These are phyloP conservation scores for Pungitius pungitius DNA, from an alignment of 2,113 vertebrate species.

Conservation along the genomic window DNA sequence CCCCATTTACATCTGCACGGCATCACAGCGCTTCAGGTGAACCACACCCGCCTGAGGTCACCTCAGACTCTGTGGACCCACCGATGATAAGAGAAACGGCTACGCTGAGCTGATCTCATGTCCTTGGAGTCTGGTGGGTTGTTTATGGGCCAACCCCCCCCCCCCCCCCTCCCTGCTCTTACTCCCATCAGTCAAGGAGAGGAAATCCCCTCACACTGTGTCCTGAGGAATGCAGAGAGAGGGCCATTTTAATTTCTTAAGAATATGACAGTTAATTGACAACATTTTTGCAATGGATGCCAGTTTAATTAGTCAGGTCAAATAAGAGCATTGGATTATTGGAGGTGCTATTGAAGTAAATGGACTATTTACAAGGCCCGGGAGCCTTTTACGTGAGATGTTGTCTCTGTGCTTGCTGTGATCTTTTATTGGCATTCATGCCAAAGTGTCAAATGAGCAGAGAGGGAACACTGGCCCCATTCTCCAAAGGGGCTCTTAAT, in stretches of 20 bases:
- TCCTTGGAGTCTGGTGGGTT: constrained; percentile 15
- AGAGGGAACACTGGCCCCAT: not conserved
- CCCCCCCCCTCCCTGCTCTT: constrained; percentile 41
- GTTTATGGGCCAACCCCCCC: constrained; percentile 15
- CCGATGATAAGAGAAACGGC: constrained; percentile 17
- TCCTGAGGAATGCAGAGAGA: constrained; percentile 38
- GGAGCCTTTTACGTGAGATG: not conserved
- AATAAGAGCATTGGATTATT: not conserved
- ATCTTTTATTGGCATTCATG: constrained; percentile 21
- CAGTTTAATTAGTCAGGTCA: not conserved
- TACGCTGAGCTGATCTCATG: constrained; percentile 22
- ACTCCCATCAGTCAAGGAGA: constrained; percentile 42
- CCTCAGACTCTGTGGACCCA: not conserved
- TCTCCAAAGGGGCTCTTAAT: constrained; percentile 61
- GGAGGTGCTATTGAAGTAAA: constrained; percentile 2
- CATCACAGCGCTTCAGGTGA: not conserved
- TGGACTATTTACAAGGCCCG: not conserved
- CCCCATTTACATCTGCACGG: not conserved
- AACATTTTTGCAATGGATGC: not conserved
- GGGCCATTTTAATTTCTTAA: not conserved
- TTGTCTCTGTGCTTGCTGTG: constrained; percentile 3
- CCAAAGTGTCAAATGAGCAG: constrained; percentile 23
- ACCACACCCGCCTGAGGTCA: not conserved
- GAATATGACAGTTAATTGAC: not conserved
- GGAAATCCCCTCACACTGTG: constrained; percentile 51